Evolutionary conservation across 2,797 vertebrate genomes (phyloP), one percentile per base, ranked within the genome.

Genomic region (Miichthys miiuy): DNA sequence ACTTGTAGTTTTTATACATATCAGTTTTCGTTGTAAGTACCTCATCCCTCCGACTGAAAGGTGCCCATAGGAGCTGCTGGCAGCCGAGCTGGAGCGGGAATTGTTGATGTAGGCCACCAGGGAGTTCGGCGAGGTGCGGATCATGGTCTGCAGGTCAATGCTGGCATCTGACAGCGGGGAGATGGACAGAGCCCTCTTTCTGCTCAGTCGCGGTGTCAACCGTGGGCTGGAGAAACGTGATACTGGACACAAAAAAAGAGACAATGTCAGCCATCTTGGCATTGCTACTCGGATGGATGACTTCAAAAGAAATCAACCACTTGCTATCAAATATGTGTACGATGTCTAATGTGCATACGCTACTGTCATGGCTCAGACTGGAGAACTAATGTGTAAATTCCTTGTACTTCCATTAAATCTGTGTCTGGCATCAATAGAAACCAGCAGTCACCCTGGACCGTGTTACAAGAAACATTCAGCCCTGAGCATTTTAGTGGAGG

Each of bases 71-170:
- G 98, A 99, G 86, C 98, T 98, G 75, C 98, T 99, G 3, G 98
- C 97, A 0, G 97, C 97, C 0, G 98, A 99, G 88, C 98, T 99
- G 94, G 98, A 97, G 30, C 98, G 96, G 0, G 98, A 99, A 89
- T 98, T 99, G 95, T 99, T 99, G 94, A 99, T 99, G 88, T 99
- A 99, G 0, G 98, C 98, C 84, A 99, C 98, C 30, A 99, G 94
- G 0, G 98, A 99, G 94, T 98, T 99, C 78, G 98, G 98, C 0
- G 98, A 99, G 50, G 98, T 99, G 74, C 98, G 97, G 93, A 99
- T 99, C 98, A 99, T 99, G 3, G 97, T 98, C 94, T 99, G 98
- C 63, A 99, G 95, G 94, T 99, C 98, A 9, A 99, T 98, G 95
- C 98, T 99, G 94, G 97, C 97, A 1, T 99, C 98, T 0, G 98